Percentiles rank a stretch among this genome's conserved stretches.
Conservation (phyloP, 2,888 invertebrate genomes). For the Erebia palarica region DNA sequence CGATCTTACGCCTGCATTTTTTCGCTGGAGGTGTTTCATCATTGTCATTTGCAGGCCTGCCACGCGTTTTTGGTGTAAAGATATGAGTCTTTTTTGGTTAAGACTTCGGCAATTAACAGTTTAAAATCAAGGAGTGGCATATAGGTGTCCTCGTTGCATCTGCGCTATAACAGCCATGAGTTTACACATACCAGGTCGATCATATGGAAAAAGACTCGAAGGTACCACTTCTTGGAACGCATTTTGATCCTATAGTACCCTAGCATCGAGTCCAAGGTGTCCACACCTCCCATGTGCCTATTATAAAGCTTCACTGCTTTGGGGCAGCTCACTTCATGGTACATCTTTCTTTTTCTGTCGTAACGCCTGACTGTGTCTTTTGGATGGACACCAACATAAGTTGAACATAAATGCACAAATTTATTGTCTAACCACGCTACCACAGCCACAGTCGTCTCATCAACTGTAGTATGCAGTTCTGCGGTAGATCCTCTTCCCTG, state of each 20-base stretch:
- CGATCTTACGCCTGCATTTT: neutral
- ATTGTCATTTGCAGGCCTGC: neutral
- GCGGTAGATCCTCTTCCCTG: neutral
- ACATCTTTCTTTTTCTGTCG: slow-evolving; percentile 27
- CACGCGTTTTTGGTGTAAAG: neutral
- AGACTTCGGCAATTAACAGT: neutral
- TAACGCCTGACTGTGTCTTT: slow-evolving; percentile 22
- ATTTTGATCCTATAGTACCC: slow-evolving; percentile 46
- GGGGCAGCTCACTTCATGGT: slow-evolving; percentile 41
- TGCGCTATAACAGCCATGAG: neutral
- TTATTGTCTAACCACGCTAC: slow-evolving; percentile 43
- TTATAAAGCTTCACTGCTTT: slow-evolving; percentile 42
- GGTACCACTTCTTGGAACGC: slow-evolving; percentile 46
- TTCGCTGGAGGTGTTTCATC: neutral
- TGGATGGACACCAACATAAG: slow-evolving; percentile 44
- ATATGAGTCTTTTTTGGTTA: neutral
- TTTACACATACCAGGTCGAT: slow-evolving; percentile 43
- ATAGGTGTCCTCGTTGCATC: too few relatives aligned
- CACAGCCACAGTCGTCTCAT: neutral
- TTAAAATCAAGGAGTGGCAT: neutral
- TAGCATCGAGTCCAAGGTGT: slow-evolving; percentile 39
- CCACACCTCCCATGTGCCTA: slow-evolving; percentile 30
- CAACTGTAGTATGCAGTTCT: neutral
- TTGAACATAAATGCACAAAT: slow-evolving; percentile 41
- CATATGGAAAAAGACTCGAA: slow-evolving; percentile 46